Evolutionary conservation across 1,140 invertebrate species (phyloP), one percentile per base, ranked within the genome.

Genomic region (Vanessa atalanta): DNA sequence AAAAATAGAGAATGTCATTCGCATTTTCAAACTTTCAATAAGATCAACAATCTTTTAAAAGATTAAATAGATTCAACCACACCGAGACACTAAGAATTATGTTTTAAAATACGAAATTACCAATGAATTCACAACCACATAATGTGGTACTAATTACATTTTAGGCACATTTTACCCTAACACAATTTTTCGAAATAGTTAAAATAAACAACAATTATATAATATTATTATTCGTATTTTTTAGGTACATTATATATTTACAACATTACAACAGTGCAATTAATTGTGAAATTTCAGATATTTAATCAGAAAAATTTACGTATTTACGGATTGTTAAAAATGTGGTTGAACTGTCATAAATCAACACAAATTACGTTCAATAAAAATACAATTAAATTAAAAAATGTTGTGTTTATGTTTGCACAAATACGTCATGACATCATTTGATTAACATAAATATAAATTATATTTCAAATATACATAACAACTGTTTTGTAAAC

Each of bases 121-220:
- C 16, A 48, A 57, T 50, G 48, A 61, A 23, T 63, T 70, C 68
- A 70, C 68, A 70, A 70, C 68, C 68, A 70, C 68, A 37, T n/a
- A 50, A n/a, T 50, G 68, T 70, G 68, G 68, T 55, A 61, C 23
- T 57, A 37, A 60, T 60, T 15, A 57, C 47, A 70, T 26, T 23
- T 70, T 70, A 70, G 68, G 68, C 68, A 70, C 68, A 63, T 70
- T 63, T 70, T 61, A 70, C 68, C 68, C 68, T 70, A 60, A 70
- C 53, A 70, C 15, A 70, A 61, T 11, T 15, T 26, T 26, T 57
- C 23, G 2, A 57, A 65, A 65, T 26, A 15, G 9, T 61, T 61
- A 61, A 31, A 61, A 37, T 3, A 15, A 61, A 61, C 12, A 61
- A 37, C 14, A 31, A 5, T 12, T 37, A 6, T 26, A 31, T 61